Evolutionary conservation across 2,888 invertebrate genomes (phyloP), one percentile per base, ranked within the genome.

Genomic region (Drosophila parthenogenetica): DNA sequence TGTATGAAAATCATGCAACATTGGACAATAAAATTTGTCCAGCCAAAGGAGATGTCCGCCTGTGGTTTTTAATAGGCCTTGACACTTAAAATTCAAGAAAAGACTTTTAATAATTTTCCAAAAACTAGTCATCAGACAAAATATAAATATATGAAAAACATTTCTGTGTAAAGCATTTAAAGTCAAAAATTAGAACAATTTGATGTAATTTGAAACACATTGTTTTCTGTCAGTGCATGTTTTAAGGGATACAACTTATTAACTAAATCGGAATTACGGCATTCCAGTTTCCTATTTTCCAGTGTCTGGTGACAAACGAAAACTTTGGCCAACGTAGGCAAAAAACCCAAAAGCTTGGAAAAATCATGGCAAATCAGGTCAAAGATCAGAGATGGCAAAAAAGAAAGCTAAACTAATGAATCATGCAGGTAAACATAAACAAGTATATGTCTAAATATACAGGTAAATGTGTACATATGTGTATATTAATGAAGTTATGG

Each of bases 381-480:
- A 57, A 14, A 69, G 50, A 73, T 58, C 54, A 17, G 16, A 43
- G 40, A 4, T 29, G 13, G 35, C 13, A 39, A 22, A 58, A 29
- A 37, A 40, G 43, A 37, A 14, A 13, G 14, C 19, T 35, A 10
- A 50, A 17, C n/a, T 37, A 29, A 40, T 73, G 54, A 63, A 39
- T 69, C 57, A 63, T 48, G 29, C 22, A 22, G 22, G 5, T 22
- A 22, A 22, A 5, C 22, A 22, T 22, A 5, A 5, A 22, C 5
- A 5, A 22, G 22, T 5, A 22, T 22, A 1, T 5, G 22, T 22
- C 22, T 5, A 22, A 22, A 22, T 5, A 22, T 22, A 22, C 22
- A 22, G 22, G 22, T 22, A 5, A 22, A 22, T 22, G 22, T 22
- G 22, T 22, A 5, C 5, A 5, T 22, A 7, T 35, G 16, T 58